phyloP scores from a whole-genome alignment of 2,888 invertebrate species.

The Catocala sponsa region DNA sequence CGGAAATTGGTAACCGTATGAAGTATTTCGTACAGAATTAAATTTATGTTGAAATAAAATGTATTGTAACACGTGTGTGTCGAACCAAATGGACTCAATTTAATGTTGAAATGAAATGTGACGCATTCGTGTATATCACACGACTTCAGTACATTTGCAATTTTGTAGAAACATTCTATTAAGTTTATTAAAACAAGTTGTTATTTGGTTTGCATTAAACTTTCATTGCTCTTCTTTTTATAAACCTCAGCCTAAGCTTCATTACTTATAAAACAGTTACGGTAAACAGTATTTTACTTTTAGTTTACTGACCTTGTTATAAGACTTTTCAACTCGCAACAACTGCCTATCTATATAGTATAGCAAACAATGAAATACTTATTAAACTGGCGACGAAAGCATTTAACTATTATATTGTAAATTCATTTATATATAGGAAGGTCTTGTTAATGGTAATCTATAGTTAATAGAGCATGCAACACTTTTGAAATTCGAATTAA shows the following conservation, averaged over 20 bases:
- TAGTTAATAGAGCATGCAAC: conserved; percentile 45
- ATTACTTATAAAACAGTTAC: too few species aligned
- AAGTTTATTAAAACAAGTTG: not conserved
- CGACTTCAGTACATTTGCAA: not conserved
- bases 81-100: conserved; percentile 2
- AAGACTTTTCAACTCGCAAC: not conserved
- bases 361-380: not conserved
- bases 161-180: not conserved
- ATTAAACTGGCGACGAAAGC: conserved; percentile 5
- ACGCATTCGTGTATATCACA: not conserved
- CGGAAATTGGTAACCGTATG: conserved; percentile 49
- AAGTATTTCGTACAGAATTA: conserved; percentile 40
- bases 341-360: not conserved
- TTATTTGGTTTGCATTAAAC: too few species aligned
- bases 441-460: conserved; percentile 23
- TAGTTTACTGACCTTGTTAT: too few species aligned
- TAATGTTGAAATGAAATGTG: conserved; percentile 3
- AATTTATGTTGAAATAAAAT: conserved; percentile 34
- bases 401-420: conserved; percentile 10
- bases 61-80: conserved; percentile 1
- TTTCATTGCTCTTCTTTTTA: too few species aligned
- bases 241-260: too few species aligned
- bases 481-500: conserved; percentile 37
- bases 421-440: conserved; percentile 10
- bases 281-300: too few species aligned